Conservation (phyloP, 2,888 invertebrate species). For the Eulithis prunata region DNA sequence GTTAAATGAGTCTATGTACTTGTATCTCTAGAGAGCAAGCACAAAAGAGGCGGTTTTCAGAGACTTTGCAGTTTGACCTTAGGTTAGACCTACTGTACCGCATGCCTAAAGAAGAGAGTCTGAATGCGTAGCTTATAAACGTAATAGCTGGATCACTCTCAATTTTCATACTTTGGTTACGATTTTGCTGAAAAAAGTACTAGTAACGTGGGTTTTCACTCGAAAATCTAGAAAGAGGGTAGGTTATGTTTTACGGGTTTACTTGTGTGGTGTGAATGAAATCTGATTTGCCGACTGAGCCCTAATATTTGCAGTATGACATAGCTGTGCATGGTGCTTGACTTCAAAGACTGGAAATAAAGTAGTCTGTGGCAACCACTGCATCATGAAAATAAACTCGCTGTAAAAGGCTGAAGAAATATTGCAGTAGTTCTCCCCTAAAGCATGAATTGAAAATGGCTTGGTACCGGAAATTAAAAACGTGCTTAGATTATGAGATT, state of each 20-base stretch:
- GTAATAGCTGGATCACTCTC: not conserved
- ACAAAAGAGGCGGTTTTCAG: conserved; percentile 47
- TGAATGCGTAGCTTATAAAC: conserved; percentile 14
- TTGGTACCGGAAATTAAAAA: not conserved
- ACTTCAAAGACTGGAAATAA: not conserved
- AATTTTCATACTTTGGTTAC: not conserved
- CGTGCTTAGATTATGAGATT: no score
- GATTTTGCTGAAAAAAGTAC: no score
- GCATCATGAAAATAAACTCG: not conserved
- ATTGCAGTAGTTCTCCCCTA: not conserved
- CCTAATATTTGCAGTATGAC: no score
- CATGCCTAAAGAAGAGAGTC: conserved; percentile 20
- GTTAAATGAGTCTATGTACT: conserved; percentile 45
- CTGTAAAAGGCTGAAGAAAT: conserved; percentile 1
- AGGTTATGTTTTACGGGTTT: no score
- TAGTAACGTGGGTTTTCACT: no score
- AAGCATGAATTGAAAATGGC: not conserved
- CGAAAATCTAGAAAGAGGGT: no score
- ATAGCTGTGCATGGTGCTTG: no score
- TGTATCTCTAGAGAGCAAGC: conserved; percentile 47
- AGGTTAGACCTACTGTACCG: conserved; percentile 24
- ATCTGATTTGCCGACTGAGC: no score
- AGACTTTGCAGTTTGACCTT: conserved; percentile 46
- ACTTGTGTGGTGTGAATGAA: no score
- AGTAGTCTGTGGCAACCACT: not conserved